Evolutionary conservation across 2,888 invertebrate species (phyloP), one percentile per base, ranked within the genome.

Genomic region (Leptinotarsa peninsularis): DNA sequence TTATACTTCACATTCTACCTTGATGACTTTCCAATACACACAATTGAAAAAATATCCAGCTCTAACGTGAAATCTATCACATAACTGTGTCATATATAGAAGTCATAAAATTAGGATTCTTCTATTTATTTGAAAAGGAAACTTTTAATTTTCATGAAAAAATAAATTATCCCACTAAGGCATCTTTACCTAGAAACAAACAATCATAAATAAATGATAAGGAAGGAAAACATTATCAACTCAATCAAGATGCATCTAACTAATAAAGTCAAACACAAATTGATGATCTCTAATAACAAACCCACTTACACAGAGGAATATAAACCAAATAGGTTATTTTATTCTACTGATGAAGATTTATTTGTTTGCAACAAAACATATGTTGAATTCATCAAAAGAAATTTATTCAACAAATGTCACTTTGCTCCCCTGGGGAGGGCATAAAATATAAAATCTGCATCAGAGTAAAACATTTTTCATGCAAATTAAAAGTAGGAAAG

Each of bases 131-230:
- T 63, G n/a, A 21, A 10, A 68, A 43, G 2, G 23, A 27, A 58
- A 43, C n/a, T 43, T 63, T 63, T 13, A 63, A 33, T 33, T 33
- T 63, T 63, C 63, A 33, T 63, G 27, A n/a, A 58, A 70, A 70
- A 70, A 21, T 49, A 23, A 49, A 17, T 71, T 76, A 82, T 71
- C 76, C 77, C 71, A 79, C 76, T 54, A 76, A 60, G 23, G 82
- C 83, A 72, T 84, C 84, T 77, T 84, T 84, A 58, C 84, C 84
- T 84, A 78, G 74, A 83, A 82, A 75, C 58, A 78, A 77, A 79
- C 27, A 49, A 70, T 68, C 4, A 49, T 49, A 52, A n/a, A 50
- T 63, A n/a, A n/a, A 18, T 4, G n/a, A 4, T 10, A 63, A n/a
- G 15, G n/a, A 63, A 63, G 4, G 7, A 4, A 63, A 27, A 43